Evolutionary conservation across 2,113 vertebrate genomes (phyloP).

Genomic region (Oxyruncus cristatus): DNA sequence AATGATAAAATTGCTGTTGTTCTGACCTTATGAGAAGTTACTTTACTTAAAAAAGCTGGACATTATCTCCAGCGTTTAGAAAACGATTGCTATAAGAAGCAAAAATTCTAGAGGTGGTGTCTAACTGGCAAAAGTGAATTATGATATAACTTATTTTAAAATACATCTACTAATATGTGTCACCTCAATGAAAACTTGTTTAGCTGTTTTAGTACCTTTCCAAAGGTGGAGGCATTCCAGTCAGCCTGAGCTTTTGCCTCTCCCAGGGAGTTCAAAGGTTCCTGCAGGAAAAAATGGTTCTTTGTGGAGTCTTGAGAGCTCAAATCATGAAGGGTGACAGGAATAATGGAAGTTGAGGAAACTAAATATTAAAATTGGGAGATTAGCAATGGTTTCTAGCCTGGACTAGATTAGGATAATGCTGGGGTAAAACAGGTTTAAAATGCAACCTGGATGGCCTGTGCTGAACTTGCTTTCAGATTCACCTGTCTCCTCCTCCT

Average conservation of each 20-base stretch:
- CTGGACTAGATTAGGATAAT: neutral
- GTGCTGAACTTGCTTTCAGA: neutral
- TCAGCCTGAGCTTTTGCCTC: neutral
- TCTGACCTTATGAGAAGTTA: neutral
- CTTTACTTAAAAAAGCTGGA: neutral
- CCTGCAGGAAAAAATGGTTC: neutral
- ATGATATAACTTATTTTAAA: neutral
- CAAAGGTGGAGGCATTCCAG: neutral
- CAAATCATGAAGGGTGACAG: neutral
- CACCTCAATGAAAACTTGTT: neutral
- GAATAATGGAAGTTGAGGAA: neutral
- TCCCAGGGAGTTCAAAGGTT: neutral
- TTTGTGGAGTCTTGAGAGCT: neutral
- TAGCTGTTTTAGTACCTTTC: neutral
- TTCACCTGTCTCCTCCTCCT: neutral
- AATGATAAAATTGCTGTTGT: neutral
- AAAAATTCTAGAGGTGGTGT: neutral
- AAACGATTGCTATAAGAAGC: neutral
- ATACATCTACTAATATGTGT: rapidly evolving
- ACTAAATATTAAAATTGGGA: neutral
- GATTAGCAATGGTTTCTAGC: neutral
- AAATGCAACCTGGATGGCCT: neutral
- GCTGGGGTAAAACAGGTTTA: neutral
- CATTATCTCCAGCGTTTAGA: neutral
- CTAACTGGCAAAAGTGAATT: neutral